Base-by-base conservation (phyloP, 2,113 vertebrate genomes). In the Phrynosoma blainvillii region DNA sequence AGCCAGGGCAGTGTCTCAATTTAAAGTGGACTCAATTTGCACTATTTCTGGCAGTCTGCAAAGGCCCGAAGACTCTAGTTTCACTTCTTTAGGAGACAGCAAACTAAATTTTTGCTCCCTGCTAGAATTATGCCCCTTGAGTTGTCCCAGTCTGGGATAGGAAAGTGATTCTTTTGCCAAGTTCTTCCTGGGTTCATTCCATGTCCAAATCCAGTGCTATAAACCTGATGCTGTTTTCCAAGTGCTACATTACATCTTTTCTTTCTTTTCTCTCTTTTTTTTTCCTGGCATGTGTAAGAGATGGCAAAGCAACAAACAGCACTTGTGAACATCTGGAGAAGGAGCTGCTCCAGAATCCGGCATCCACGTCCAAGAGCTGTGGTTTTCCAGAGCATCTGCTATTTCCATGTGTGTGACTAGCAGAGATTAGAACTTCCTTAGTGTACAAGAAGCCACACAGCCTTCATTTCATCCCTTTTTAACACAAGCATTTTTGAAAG, bases 51-150 rank as follows among this genome's bases (percentile, higher is more conserved):
- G n/a, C n/a, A n/a, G n/a, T n/a, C n/a, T n/a, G n/a, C n/a, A n/a
- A n/a, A n/a, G n/a, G n/a, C n/a, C n/a, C n/a, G n/a, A n/a, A 47
- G 47, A 36, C 47, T 7, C 47, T 47, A 47, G 47, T 87, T 92
- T 71, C 91, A 92, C 95, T 95, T 94, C 90, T 93, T 91, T 91
- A 89, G 90, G 56, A 91, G 94, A 90, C 89, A 93, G 71, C 79
- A 87, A 94, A 91, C 90, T 95, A 86, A 91, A 62, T 62, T 94
- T 96, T 96, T 96, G 95, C 95, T 94, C 88, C 83, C 27, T 71
- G 68, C 92, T 93, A 96, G 95, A 97, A 95, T 95, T 93, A 92
- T 91, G 91, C 90, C 75, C 18, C 87, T 92, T 47, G 90, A 88
- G 92, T 78, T 84, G 59, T 74, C 70, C 84, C 27, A 68, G 56